A percentile compares a stretch with the other conserved stretches of the same genome.
phyloP scores from a whole-genome alignment of 2,797 vertebrate genomes.

The Malacoctenus gilli region DNA sequence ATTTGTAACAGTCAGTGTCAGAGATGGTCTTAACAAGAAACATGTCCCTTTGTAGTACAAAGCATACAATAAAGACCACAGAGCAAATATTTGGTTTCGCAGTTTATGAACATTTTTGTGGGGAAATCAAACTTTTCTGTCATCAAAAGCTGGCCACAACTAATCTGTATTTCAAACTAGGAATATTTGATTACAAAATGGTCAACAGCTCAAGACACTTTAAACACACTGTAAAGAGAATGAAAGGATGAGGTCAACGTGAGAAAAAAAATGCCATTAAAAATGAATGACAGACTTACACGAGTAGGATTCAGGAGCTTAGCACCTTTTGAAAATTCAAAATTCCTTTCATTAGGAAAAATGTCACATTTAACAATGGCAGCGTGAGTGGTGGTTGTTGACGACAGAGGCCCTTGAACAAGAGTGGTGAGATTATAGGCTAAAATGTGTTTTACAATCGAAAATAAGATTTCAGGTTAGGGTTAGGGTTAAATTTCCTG shows the following conservation, averaged over 20 bases:
- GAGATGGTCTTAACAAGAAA: neutral
- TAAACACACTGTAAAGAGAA: slow-evolving; percentile 14
- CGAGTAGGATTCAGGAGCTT: too few relatives aligned
- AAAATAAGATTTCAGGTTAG: too few relatives aligned
- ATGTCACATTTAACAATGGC: too few relatives aligned
- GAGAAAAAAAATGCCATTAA: neutral
- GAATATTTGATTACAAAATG: slow-evolving; percentile 24
- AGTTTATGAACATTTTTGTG: slow-evolving; percentile 27
- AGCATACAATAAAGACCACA: slow-evolving; percentile 11
- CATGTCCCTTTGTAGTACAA: neutral
- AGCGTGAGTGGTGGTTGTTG: too few relatives aligned
- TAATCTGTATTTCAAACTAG: slow-evolving; percentile 22
- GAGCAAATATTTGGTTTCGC: slow-evolving; percentile 46
- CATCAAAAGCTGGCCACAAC: slow-evolving; percentile 4
- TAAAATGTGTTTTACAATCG: too few relatives aligned
- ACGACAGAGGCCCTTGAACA: too few relatives aligned
- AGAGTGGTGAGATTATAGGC: too few relatives aligned
- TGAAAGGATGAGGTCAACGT: too few relatives aligned
- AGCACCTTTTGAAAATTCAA: too few relatives aligned
- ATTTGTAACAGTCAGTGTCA: slow-evolving; percentile 4
- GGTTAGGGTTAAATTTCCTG: too few relatives aligned
- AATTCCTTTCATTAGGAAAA: too few relatives aligned
- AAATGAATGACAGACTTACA: too few relatives aligned
- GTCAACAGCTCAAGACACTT: slow-evolving; percentile 16
- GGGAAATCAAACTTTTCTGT: slow-evolving; percentile 22